A percentile compares a stretch with the other conserved stretches of the same genome.
Conservation (phyloP, 2,888 invertebrate species). For the Ditylenchus weischeri region DNA sequence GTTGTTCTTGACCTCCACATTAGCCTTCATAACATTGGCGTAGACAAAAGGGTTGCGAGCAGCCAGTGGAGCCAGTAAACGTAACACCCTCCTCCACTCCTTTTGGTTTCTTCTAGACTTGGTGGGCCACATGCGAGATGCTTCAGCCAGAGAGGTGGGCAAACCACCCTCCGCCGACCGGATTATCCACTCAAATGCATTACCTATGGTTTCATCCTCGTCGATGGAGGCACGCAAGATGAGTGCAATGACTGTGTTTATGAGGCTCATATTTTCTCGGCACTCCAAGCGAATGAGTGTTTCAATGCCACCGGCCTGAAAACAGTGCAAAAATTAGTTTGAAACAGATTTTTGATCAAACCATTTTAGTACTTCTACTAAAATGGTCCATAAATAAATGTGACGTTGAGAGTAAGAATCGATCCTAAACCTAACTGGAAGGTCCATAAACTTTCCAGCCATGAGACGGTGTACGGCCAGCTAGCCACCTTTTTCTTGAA, state of each 20-base stretch:
- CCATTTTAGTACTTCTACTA: too few relatives aligned
- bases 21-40: constrained; percentile 13
- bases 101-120: constrained; percentile 20
- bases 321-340: background rate
- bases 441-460: too few relatives aligned
- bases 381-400: too few relatives aligned
- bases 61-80: constrained; percentile 19
- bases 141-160: constrained; percentile 23
- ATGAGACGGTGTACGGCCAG: too few relatives aligned
- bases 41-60: constrained; percentile 9
- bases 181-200: constrained; percentile 28
- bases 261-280: constrained; percentile 29
- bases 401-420: too few relatives aligned
- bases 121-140: constrained; percentile 9
- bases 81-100: constrained; percentile 23
- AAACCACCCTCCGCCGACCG: constrained; percentile 12
- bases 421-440: too few relatives aligned
- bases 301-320: constrained; percentile 10
- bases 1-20: constrained; percentile 19
- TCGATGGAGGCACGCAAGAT: constrained; percentile 50
- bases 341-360: too few relatives aligned
- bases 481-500: too few relatives aligned
- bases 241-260: constrained; percentile 36
- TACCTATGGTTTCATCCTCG: constrained; percentile 28
- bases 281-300: constrained; percentile 4